Evolutionary conservation across 2,113 vertebrate genomes (phyloP).

Genomic region (Shinisaurus crocodilurus): DNA sequence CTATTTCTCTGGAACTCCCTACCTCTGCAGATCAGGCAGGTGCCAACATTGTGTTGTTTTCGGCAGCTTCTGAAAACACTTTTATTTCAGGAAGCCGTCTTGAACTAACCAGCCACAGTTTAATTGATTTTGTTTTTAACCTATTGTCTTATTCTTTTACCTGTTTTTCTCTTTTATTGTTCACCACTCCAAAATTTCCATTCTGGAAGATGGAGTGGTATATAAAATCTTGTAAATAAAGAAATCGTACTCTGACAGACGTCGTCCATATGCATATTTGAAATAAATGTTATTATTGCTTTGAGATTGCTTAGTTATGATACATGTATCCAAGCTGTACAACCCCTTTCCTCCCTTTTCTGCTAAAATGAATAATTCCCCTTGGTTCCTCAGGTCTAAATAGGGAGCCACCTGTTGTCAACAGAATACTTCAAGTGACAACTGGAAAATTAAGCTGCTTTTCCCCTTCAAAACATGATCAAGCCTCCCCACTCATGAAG

Average conservation of each 20-base stretch:
- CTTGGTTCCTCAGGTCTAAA: neutral
- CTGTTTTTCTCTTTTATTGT: too few relatives aligned
- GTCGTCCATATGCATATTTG: neutral
- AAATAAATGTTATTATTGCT: constrained; percentile 7
- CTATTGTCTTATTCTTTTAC: too few relatives aligned
- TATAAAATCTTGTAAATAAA: too few relatives aligned
- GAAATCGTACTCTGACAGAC: neutral
- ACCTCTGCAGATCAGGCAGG: too few relatives aligned
- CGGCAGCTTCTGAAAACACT: too few relatives aligned
- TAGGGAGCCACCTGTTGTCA: constrained; percentile 5
- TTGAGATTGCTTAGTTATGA: neutral
- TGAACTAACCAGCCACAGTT: too few relatives aligned
- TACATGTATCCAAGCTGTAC: neutral
- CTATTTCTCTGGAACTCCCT: too few relatives aligned
- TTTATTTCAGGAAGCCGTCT: too few relatives aligned
- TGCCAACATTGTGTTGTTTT: too few relatives aligned
- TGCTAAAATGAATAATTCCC: neutral
- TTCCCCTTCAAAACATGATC: neutral
- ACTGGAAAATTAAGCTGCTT: neutral
- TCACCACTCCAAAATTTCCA: too few relatives aligned
- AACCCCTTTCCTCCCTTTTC: neutral
- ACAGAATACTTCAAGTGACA: neutral
- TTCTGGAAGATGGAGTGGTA: too few relatives aligned
- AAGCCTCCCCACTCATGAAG: rapidly evolving
- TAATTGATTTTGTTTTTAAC: too few relatives aligned